Percentiles rank a stretch among this genome's conserved stretches.
phyloP scores from a whole-genome alignment of 2,797 vertebrate species.

The Lagorchestes hirsutus region DNA sequence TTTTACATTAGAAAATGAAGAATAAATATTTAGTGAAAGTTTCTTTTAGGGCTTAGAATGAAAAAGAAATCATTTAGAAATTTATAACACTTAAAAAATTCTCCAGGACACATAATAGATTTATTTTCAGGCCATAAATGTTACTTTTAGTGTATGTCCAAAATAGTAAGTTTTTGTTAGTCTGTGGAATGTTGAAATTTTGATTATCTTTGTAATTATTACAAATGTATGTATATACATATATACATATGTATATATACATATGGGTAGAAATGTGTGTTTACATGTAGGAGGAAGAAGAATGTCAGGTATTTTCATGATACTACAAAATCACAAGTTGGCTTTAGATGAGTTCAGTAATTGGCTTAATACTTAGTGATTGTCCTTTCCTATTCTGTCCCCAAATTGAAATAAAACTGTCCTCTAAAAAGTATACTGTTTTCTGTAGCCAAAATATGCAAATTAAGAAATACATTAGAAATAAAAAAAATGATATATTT shows the following conservation, averaged over 20 bases:
- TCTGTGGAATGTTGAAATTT: conserved; percentile 40
- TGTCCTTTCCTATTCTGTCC: conserved; percentile 33
- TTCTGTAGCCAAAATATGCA: conserved; percentile 55
- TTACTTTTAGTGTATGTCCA: background rate
- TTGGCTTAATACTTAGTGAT: conserved; percentile 39
- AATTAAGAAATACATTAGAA: conserved; percentile 49
- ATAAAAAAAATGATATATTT: conserved; percentile 51
- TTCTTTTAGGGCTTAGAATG: background rate
- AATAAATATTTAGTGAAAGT: background rate
- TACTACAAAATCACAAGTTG: conserved; percentile 36
- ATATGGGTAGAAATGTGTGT: background rate
- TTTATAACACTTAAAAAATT: conserved; percentile 41
- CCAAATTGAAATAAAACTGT: conserved; percentile 60
- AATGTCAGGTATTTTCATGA: conserved; percentile 47
- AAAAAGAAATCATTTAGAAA: background rate
- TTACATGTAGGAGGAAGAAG: background rate
- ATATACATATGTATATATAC: background rate
- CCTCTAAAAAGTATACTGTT: conserved; percentile 47
- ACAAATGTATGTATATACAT: background rate
- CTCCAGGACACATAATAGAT: background rate
- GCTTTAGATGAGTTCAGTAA: conserved; percentile 32
- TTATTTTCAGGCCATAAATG: conserved; percentile 24
- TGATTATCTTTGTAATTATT: conserved; percentile 56
- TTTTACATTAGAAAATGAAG: conserved; percentile 21
- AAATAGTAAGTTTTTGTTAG: conserved; percentile 61